Percentiles rank a stretch among this genome's conserved stretches.
Evolutionary conservation across 2,888 invertebrate species (phyloP).

Genomic region (Napeogenes inachia): DNA sequence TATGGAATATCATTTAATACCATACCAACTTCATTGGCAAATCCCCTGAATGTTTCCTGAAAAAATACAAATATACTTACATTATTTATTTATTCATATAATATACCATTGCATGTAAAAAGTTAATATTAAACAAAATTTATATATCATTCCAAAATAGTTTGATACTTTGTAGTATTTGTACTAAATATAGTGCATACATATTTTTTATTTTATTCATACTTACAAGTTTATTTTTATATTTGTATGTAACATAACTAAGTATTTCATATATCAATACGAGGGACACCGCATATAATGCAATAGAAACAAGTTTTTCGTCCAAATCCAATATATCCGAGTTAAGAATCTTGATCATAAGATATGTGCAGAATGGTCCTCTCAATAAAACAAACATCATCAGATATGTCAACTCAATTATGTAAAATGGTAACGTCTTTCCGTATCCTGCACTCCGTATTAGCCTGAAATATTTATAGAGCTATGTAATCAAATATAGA

Average conservation of each 20-base stretch:
- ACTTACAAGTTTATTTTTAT: conserved; percentile 58
- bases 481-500: background rate
- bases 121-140: background rate
- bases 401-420: conserved; percentile 73
- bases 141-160: background rate
- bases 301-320: conserved; percentile 54
- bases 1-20: conserved; percentile 29
- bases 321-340: conserved; percentile 61
- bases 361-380: conserved; percentile 71
- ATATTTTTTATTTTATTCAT: conserved; percentile 4
- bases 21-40: conserved; percentile 40
- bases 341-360: conserved; percentile 58
- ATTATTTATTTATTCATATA: conserved; percentile 6
- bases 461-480: conserved; percentile 53
- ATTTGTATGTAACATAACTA: conserved; percentile 61
- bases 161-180: background rate
- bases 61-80: conserved; percentile 26
- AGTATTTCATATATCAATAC: conserved; percentile 65
- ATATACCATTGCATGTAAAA: background rate
- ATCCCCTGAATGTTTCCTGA: conserved; percentile 43
- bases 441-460: conserved; percentile 71
- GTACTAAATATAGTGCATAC: background rate
- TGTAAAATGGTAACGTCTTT: conserved; percentile 55
- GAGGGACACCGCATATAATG: conserved; percentile 64
- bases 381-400: conserved; percentile 67